Evolutionary conservation across 2,888 invertebrate genomes (phyloP).

Genomic region (Eueremaeus valkanovi): DNA sequence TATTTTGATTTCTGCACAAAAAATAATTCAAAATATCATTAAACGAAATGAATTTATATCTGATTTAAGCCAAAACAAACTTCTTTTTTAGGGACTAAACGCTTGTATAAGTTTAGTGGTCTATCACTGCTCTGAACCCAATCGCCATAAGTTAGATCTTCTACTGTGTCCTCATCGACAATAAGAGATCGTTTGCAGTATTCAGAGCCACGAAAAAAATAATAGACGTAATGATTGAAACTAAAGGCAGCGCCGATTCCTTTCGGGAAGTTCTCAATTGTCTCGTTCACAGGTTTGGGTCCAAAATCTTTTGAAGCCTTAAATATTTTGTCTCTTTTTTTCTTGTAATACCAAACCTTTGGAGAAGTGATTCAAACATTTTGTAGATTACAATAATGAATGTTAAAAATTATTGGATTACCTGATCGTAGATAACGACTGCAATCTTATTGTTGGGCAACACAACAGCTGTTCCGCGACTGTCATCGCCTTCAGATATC

Average conservation of each 20-base stretch:
- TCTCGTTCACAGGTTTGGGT: background rate
- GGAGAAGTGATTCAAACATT: background rate
- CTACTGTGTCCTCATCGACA: background rate
- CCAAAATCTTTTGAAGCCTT: background rate
- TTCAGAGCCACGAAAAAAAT: constrained; percentile 7
- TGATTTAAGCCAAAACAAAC: background rate
- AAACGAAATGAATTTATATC: background rate
- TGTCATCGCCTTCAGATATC: background rate
- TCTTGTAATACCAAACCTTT: constrained; percentile 20
- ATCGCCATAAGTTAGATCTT: background rate
- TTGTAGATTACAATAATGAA: background rate
- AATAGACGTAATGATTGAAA: constrained; percentile 2
- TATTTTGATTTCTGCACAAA: background rate
- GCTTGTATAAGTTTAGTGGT: background rate
- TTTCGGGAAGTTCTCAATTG: background rate
- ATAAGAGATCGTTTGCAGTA: constrained; percentile 22
- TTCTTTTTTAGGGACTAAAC: background rate
- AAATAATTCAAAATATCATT: background rate
- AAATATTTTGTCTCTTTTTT: background rate
- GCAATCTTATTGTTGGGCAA: constrained; percentile 13
- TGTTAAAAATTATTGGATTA: background rate
- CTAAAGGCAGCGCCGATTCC: background rate
- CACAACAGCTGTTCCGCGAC: constrained; percentile 9
- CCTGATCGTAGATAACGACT: background rate
- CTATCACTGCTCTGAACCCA: background rate